These are phyloP conservation scores for Morone saxatilis DNA, from an alignment of 2,113 vertebrate genomes.

Conservation along the genomic window DNA sequence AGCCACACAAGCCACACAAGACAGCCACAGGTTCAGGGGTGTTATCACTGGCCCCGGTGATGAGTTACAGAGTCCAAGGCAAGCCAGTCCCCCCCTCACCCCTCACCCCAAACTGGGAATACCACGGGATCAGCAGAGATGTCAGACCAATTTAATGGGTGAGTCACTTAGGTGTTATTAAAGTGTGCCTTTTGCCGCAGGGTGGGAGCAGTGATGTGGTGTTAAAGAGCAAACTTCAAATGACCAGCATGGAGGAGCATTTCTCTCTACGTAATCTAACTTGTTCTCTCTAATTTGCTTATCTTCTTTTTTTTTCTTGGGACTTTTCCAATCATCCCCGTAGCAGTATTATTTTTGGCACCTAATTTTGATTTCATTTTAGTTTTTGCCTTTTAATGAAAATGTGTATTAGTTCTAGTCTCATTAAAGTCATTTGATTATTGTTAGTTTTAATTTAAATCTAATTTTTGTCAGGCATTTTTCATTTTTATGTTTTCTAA, in stretches of 20 bases:
- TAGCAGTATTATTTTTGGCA: neutral
- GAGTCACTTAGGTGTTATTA: slow-evolving; percentile 80
- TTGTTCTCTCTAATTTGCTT: slow-evolving; percentile 30
- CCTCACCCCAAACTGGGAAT: slow-evolving; percentile 69
- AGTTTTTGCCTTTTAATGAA: neutral
- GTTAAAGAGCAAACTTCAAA: slow-evolving; percentile 76
- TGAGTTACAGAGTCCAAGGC: slow-evolving; percentile 75
- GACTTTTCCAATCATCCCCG: neutral
- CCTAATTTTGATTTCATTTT: neutral
- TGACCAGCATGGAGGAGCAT: slow-evolving; percentile 46
- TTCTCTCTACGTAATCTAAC: slow-evolving; percentile 6
- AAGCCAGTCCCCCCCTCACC: slow-evolving; percentile 27
- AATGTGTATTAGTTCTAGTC: neutral
- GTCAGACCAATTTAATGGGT: slow-evolving; percentile 83
- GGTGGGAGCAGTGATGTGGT: slow-evolving; percentile 61
- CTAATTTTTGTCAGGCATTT: neutral
- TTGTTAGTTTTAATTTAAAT: neutral
- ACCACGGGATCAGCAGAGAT: slow-evolving; percentile 73
- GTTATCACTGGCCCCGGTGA: slow-evolving; percentile 75
- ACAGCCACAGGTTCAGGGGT: slow-evolving; percentile 76
- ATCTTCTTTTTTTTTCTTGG: neutral
- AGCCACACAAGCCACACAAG: slow-evolving; percentile 81
- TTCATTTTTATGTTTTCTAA: neutral
- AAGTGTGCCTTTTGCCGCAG: slow-evolving; percentile 68
- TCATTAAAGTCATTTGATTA: too few relatives aligned